Evolutionary conservation across 2,113 vertebrate genomes (phyloP).

Genomic region (Tetraodon nigroviridis): DNA sequence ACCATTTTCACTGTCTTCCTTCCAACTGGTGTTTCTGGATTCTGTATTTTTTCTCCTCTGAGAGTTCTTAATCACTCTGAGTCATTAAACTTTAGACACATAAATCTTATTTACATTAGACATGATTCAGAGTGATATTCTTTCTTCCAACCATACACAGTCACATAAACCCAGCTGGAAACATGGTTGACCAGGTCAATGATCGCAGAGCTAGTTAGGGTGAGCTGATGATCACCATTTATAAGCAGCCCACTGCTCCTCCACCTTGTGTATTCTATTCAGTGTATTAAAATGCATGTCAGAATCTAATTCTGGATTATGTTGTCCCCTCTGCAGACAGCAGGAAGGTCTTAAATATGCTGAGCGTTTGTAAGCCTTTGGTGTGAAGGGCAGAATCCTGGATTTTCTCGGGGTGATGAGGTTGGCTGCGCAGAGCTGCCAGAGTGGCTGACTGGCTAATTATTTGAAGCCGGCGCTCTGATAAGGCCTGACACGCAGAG

Average conservation of each 20-base stretch:
- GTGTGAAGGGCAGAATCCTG: constrained; percentile 49
- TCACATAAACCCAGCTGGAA: background rate
- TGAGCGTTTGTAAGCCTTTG: constrained; percentile 51
- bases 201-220: too few relatives aligned
- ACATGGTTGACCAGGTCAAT: constrained; percentile 7
- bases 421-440: constrained; percentile 39
- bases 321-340: background rate
- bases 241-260: too few relatives aligned
- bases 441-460: constrained; percentile 62
- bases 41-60: too few relatives aligned
- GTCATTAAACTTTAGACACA: background rate
- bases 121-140: constrained; percentile 1
- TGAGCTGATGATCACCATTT: too few relatives aligned
- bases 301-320: background rate
- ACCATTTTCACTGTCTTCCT: background rate
- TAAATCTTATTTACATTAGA: background rate
- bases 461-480: constrained; percentile 60
- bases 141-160: constrained; percentile 2
- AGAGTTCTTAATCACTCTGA: background rate
- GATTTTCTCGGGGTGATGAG: constrained; percentile 55
- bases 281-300: background rate
- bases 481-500: constrained; percentile 51
- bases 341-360: background rate
- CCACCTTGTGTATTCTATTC: too few relatives aligned
- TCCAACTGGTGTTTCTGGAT: too few relatives aligned